Base-by-base conservation (phyloP, 2,888 invertebrate species). In the Gymnoscelis rufifasciata region DNA sequence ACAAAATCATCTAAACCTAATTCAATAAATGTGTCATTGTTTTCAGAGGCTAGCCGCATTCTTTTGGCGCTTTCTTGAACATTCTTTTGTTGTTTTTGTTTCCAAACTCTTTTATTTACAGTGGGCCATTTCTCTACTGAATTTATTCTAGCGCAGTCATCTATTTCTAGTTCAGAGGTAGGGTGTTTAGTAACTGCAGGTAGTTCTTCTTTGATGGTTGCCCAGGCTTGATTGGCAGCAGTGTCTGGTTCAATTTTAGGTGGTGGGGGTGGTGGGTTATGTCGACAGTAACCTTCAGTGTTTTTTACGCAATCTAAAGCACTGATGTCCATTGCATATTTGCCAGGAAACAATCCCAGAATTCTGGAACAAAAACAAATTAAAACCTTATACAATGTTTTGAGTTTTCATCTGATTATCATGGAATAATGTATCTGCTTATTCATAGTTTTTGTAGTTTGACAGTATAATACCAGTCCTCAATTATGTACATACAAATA, bases 281-380 rank as follows among this genome's bases (percentile, higher is more conserved):
- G 87, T 29, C 69, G 54, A 53, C 87, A 88, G 57, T 68, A 66
- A 1, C 86, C 86, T 44, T 82, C 75, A 52, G 72, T 71, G 52
- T 83, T 78, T 61, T 82, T 84, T 1, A 78, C 71, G 52, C 87
- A 88, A 45, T 67, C 73, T 15, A 88, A 64, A 0, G 82, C 83
- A 15, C 81, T 78, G 40, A 83, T 70, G 47, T 84, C 77, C 0
- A 88, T 56, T 47, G 76, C 74, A 58, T 88, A 86, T 52, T 80
- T 76, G 10, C 87, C 87, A 15, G 87, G 76, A 39, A 63, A 74
- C 63, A 87, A 70, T 7, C 78, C 86, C 51, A 88, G 73, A 60
- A 86, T 67, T 45, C 87, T 88, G 67, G 38, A 76, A 68, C 38
- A 51, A n/a, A 43, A 31, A 15, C 14, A 33, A 7, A 33, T 5